Evolutionary conservation across 2,888 invertebrate genomes (phyloP), one percentile per base, ranked within the genome.

Genomic region (Endotricha flammealis): DNA sequence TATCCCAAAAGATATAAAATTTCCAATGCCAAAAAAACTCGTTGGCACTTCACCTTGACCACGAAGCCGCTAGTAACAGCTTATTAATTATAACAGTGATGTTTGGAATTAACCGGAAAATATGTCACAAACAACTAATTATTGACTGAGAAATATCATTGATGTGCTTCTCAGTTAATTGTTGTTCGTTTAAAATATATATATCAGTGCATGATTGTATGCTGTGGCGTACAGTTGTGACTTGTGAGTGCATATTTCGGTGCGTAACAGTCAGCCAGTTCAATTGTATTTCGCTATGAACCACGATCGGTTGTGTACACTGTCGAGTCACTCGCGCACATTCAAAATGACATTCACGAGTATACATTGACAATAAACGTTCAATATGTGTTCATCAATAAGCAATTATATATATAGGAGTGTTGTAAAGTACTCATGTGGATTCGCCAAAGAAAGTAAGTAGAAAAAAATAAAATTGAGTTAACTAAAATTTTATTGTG

Each of bases 381-480:
- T 71, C 61, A 53, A 85, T 83, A 85, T 78, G 59, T 82, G 83
- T 79, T 78, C 82, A 44, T 70, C 78, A 62, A 74, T 77, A 45
- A 74, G 69, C 52, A 76, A 76, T 62, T 81, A 83, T 63, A 64
- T 85, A 62, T 81, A 81, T 51, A 73, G 81, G 60, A 83, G 83
- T 69, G 74, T 86, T 47, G 78, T 83, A 61, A 83, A 78, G 57
- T 85, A 85, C 69, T 83, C 85, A 77, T 81, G 82, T 72, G 85
- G 85, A 58, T 67, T 80, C 42, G 74, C 77, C 56, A 73, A 74
- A 58, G 78, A 83, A 75, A 85, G 85, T 86, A n/a, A n/a, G n/a
- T n/a, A n/a, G n/a, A n/a, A n/a, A n/a, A n/a, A n/a, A n/a, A n/a
- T n/a, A n/a, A n/a, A n/a, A n/a, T n/a, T n/a, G n/a, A n/a, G n/a